Evolutionary conservation across 1,140 invertebrate genomes (phyloP), one percentile per base, ranked within the genome.

Genomic region (Phthorimaea operculella): DNA sequence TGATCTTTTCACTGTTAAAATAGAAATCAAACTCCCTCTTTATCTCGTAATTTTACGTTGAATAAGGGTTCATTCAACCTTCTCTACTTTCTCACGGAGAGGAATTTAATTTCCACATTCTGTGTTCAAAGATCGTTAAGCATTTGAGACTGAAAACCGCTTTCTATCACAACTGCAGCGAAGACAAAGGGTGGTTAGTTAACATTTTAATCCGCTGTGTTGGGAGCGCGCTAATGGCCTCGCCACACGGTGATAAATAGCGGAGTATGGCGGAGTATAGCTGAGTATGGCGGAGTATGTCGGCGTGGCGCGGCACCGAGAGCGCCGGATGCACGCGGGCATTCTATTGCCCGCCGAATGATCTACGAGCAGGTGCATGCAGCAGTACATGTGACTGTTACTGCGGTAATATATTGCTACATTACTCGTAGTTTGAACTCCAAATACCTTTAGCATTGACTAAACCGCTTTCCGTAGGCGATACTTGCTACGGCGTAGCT

Each of bases 141-240:
- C 63, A 66, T 66, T 62, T 60, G 58, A 56, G 45, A 36, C 52
- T 54, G 55, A 59, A 63, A 60, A 68, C 60, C 58, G 44, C 52
- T 64, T 62, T 59, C 58, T 60, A 39, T 39, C 36, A n/a, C 63
- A 65, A 68, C 64, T 57, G 63, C 54, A 55, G 58, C 56, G 57
- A 71, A 71, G 68, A 71, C 66, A 69, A 74, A 69, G 64, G 58
- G 58, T 59, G 63, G 64, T 60, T 70, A 65, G 68, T 75, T 72
- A 71, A 71, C 70, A 73, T 73, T 76, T 76, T 76, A 76, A 76
- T 76, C 68, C 63, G 67, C 53, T 59, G 62, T 66, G 69, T 67
- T 64, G 65, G 58, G 59, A 57, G 48, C 52, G 50, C 61, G 59
- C 62, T 76, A 75, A 75, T 71, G 66, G 69, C 57, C 56, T 57